Evolutionary conservation across 2,888 invertebrate genomes (phyloP), one percentile per base, ranked within the genome.

Genomic region (Eumacrocentrus americanus): DNA sequence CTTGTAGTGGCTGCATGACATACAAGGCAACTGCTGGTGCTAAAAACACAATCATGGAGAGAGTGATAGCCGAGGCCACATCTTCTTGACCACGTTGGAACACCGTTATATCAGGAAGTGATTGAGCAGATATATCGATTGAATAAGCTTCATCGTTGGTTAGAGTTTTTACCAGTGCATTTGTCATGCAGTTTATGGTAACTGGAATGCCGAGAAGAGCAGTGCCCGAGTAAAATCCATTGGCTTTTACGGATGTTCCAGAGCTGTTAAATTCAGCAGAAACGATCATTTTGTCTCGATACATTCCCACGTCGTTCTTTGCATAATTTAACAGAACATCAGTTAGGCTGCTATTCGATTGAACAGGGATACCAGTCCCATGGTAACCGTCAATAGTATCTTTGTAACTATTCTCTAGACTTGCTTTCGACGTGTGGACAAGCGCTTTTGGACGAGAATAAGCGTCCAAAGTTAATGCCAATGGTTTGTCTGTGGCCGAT

Each of bases 1-100:
- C 92, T 55, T 81, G 81, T 66, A 87, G 84, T 2, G 90, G 88
- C 58, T 90, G 84, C 0, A 86, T 77, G 1, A 87, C 81, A 62
- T 86, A 86, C 67, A 86, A 82, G 0, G 83, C 81, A 14, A 81
- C 70, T n/a, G 85, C 77, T 2, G 66, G 65, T 3, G 60, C 66
- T 20, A 84, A 73, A 53, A 68, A 68, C 22, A 68, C 63, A 1
- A 64, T 23, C 4, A 70, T 53, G 69, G 74, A 23, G 57, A 65
- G 14, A 64, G 71, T 50, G 70, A 77, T 22, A 69, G 46, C 9
- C 70, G 62, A 5, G 66, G 71, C 29, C 1, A 47, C 58, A 2
- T n/a, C 54, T 0, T 38, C 67, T 59, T 4, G 64, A 47, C 12
- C 46, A 23, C 0, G 55, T 2, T 51, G 29, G 58, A 55, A 1